A percentile compares a stretch with the other conserved stretches of the same genome.
Conservation (phyloP, 2,113 vertebrate species). For the Cottus gobio region DNA sequence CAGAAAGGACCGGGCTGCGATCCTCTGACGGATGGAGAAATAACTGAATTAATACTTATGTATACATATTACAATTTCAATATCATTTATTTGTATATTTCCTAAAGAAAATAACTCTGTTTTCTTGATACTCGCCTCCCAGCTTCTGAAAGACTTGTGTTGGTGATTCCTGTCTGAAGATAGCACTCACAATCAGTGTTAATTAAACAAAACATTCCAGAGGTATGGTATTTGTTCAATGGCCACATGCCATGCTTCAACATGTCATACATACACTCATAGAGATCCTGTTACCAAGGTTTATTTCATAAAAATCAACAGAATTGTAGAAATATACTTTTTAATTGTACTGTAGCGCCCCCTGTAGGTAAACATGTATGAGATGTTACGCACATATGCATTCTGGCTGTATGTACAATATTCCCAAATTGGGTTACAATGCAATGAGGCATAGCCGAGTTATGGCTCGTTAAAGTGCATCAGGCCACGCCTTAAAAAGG, state of each 20-base stretch:
- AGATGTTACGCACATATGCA: neutral
- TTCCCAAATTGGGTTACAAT: neutral
- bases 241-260: neutral
- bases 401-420: neutral
- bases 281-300: neutral
- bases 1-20: slow-evolving; percentile 11
- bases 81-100: too few relatives aligned
- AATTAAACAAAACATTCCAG: neutral
- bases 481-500: neutral
- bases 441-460: neutral
- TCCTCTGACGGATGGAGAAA: neutral
- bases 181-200: neutral
- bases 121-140: too few relatives aligned
- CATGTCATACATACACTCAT: neutral
- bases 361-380: neutral
- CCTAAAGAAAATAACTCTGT: too few relatives aligned
- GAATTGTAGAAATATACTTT: neutral
- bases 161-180: too few relatives aligned
- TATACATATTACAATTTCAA: neutral
- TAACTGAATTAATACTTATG: neutral
- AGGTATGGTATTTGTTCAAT: neutral
- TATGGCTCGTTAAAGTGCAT: neutral
- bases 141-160: too few relatives aligned
- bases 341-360: neutral
- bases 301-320: neutral